phyloP scores from a whole-genome alignment of 2,888 invertebrate genomes.

The Diabrotica balteata region DNA sequence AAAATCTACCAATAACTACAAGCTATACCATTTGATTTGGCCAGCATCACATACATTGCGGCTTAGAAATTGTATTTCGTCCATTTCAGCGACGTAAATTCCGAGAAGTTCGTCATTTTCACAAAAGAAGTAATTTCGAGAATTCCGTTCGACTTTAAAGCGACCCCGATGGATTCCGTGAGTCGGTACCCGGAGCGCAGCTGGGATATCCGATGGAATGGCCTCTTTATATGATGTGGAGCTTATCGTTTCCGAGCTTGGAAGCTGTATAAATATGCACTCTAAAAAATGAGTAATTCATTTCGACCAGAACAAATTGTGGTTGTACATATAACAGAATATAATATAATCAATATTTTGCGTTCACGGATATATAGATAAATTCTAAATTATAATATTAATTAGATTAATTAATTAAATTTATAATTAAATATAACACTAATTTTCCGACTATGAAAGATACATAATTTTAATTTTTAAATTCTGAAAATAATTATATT shows the following conservation, averaged over 20 bases:
- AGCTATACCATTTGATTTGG: slow-evolving; percentile 3
- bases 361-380: no score
- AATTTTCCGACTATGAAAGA: no score
- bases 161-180: neutral
- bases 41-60: slow-evolving; percentile 7
- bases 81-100: slow-evolving; percentile 4
- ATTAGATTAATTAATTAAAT: no score
- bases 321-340: no score
- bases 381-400: no score
- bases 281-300: neutral
- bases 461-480: no score
- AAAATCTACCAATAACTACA: slow-evolving; percentile 6
- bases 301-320: neutral
- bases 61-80: slow-evolving; percentile 5
- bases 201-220: slow-evolving; percentile 6
- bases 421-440: no score
- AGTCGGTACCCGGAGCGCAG: slow-evolving; percentile 1
- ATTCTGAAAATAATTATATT: no score
- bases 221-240: slow-evolving; percentile 7
- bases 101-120: slow-evolving; percentile 13
- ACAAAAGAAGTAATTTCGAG: slow-evolving; percentile 29
- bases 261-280: neutral
- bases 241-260: no score
- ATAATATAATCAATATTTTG: no score
- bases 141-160: slow-evolving; percentile 23